Evolutionary conservation across 2,888 invertebrate genomes (phyloP).

Genomic region (Caenorhabditis parvicauda): DNA sequence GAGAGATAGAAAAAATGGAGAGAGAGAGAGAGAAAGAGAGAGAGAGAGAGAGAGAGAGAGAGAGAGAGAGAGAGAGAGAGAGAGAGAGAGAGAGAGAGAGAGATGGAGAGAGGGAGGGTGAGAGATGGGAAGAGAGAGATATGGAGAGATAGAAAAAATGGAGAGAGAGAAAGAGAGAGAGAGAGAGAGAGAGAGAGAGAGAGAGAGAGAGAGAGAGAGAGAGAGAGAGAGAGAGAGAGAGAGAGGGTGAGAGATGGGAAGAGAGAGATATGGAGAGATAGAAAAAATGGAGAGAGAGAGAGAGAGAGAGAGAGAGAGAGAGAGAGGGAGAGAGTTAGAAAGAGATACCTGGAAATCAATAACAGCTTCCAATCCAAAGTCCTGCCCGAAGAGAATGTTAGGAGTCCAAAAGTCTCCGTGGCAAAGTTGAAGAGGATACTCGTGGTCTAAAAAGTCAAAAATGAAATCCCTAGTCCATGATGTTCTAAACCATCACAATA

Average conservation of each 20-base stretch:
- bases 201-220: background rate
- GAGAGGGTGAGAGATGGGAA: background rate
- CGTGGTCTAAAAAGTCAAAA: no score
- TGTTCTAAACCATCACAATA: background rate
- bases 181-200: background rate
- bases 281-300: conserved; percentile 11
- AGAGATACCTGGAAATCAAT: no score
- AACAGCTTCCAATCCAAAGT: no score
- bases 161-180: conserved; percentile 1
- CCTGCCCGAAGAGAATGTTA: no score
- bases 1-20: background rate
- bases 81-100: background rate
- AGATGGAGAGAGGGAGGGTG: background rate
- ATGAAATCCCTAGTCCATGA: no score
- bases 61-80: background rate
- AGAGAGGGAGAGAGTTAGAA: conserved; percentile 6
- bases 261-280: conserved; percentile 10
- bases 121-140: background rate
- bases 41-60: background rate
- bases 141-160: background rate
- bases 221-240: conserved; percentile 1
- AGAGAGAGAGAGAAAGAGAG: background rate
- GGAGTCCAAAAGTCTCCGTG: no score
- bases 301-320: conserved; percentile 24
- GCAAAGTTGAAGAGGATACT: no score